These are phyloP conservation scores for Nemopilema nomurai DNA, from an alignment of 30 jellyfish, hydroid and myxozoan genomes.

Conservation along the genomic window DNA sequence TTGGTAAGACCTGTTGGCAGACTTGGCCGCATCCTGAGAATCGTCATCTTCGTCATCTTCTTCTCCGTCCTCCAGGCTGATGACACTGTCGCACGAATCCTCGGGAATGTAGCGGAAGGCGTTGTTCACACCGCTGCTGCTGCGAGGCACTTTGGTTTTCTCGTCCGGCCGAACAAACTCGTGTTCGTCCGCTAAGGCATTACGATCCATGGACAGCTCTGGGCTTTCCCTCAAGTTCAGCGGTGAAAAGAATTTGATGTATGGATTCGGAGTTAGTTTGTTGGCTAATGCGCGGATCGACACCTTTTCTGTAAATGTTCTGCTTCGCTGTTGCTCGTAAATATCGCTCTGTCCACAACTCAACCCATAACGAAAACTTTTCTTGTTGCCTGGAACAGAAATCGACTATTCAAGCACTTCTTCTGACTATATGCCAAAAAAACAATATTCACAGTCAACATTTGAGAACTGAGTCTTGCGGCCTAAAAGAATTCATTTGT, in stretches of 20 bases:
- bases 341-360: not conserved
- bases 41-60: constrained; percentile 61
- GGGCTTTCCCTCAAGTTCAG: not conserved
- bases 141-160: constrained; percentile 36
- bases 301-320: not conserved
- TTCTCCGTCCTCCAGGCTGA: constrained; percentile 52
- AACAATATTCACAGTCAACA: too few species aligned
- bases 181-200: constrained; percentile 53
- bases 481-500: too few species aligned
- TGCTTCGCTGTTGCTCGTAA: not conserved
- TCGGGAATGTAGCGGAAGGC: constrained; percentile 65
- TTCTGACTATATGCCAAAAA: too few species aligned
- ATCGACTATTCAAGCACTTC: too few species aligned
- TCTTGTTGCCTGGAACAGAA: not conserved
- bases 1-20: constrained; percentile 16
- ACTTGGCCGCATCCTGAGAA: constrained; percentile 12
- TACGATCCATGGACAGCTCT: constrained; percentile 48
- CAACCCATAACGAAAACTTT: constrained; percentile 29
- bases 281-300: constrained; percentile 8
- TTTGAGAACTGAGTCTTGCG: too few species aligned
- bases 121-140: constrained; percentile 4
- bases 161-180: constrained; percentile 67
- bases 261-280: constrained; percentile 22
- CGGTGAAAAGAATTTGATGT: constrained; percentile 36
- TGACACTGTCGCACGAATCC: constrained; percentile 75